Evolutionary conservation across 37 sponge, comb jelly and placozoan genomes (phyloP), one percentile per base, ranked within the genome.

Genomic region (Cladorhizidae sp.): DNA sequence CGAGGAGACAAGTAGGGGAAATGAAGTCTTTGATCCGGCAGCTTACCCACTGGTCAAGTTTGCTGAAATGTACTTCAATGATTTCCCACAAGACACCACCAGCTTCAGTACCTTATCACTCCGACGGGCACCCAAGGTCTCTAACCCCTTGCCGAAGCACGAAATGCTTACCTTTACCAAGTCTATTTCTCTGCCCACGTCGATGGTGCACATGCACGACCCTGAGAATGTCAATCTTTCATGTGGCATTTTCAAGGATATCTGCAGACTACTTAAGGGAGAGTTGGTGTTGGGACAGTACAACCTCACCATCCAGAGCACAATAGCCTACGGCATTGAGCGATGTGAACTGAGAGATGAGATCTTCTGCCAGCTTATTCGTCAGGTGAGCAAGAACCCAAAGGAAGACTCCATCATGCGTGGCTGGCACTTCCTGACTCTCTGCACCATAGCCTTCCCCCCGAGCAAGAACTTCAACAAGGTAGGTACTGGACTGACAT

Each of bases 161-260:
- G 94, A 96, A 18, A 96, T 96, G 97, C 83, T 97, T 1, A 35
- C 57, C 20, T 97, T 76, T 80, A 87, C 95, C 39, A 89, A 89
- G 45, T 54, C 75, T 5, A 61, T 54, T 26, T 85, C 77, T 40
- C 67, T 97, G 20, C 93, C 94, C 7, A 97, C 95, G 18, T 97
- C 97, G 5, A 81, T 94, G 73, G 92, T 97, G 0, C 97, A 97
- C 81, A 94, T 97, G 95, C 97, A 97, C 52, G 95, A 94, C 75
- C 94, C 95, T 14, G 97, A 97, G 70, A 97, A 94, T 45, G 97
- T 94, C 36, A 94, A 94, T 78, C 69, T 97, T 17, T 92, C 97
- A 40, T 97, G 97, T 73, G 89, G 81, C 56, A 94, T 97, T 33
- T 97, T 94, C 88, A 97, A 96, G 79, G 97, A 96, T 56, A 74